Base-by-base conservation (phyloP, 2,797 vertebrate genomes). In the Caiman crocodilus region DNA sequence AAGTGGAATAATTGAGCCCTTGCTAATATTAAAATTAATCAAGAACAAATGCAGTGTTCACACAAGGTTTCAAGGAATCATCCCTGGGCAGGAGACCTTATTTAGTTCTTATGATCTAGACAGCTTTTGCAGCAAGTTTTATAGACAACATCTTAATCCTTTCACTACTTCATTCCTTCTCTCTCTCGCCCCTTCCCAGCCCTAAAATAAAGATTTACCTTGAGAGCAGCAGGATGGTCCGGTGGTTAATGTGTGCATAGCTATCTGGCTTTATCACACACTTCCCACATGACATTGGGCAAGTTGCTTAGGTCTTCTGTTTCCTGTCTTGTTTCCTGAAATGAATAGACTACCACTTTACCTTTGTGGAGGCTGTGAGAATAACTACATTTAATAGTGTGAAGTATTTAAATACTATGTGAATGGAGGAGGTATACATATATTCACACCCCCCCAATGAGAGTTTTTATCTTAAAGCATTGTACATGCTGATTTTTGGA, bases 131-230 rank as follows among this genome's bases (percentile, higher is more conserved):
- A 82, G 26, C 35, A 82, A 32, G 86, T 89, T 89, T 84, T 42
- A 61, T 5, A 88, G 69, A 80, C 6, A 84, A 0, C 28, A 57
- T 88, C 94, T 86, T 94, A 76, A n/a, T 82, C 58, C 42, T 69
- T 76, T 85, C 14, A 50, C 42, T 50, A 50, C 42, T 50, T 50
- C 42, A 10, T 50, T 50, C 42, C 42, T 50, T 50, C 42, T 50
- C 9, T 50, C 42, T 50, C 42, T 10, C 42, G 10, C 42, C 42
- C 42, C 0, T 0, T 10, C 32, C 7, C 73, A 77, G 65, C 14
- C 25, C 91, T 69, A 86, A 35, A 30, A 76, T 58, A 90, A 94
- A 60, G 57, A 93, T 88, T 95, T 92, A 79, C 73, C 14, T 42
- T 71, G 67, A 71, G 18, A 90, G 77, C 83, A 88, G 89, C 82